These are phyloP conservation scores for Xenopus borealis DNA, from an alignment of 2,113 vertebrate genomes.

Conservation along the genomic window DNA sequence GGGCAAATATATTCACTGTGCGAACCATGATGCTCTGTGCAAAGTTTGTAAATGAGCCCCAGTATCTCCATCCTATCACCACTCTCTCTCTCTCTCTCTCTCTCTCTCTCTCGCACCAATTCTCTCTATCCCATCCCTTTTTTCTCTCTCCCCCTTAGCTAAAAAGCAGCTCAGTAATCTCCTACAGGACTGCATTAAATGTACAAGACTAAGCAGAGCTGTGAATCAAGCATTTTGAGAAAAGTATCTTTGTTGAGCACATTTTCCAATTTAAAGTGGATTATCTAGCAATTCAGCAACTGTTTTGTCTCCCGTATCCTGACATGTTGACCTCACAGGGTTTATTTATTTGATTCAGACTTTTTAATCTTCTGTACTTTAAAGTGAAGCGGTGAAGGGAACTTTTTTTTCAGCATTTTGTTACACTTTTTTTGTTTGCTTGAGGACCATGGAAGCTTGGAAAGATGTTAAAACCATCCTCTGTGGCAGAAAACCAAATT, in stretches of 20 bases:
- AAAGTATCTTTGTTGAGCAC: neutral
- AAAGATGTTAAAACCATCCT: no score
- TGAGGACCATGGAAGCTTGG: no score
- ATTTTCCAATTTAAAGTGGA: constrained; percentile 8
- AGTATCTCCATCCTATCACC: no score
- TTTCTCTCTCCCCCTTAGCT: neutral
- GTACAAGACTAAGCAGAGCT: neutral
- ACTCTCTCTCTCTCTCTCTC: neutral
- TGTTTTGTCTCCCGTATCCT: constrained; percentile 1
- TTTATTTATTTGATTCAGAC: constrained; percentile 1
- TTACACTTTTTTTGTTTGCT: neutral
- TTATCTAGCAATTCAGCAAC: neutral
- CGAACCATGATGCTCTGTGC: no score
- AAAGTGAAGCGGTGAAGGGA: neutral
- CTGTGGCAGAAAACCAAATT: no score
- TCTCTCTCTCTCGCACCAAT: neutral
- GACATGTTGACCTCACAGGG: neutral
- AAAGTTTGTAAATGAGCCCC: no score
- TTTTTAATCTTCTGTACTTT: neutral
- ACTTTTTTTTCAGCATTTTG: neutral
- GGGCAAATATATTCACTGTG: no score
- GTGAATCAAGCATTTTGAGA: neutral
- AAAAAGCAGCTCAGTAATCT: neutral
- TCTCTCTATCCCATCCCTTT: no score
- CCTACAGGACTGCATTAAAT: neutral